These are phyloP conservation scores for Sebastolobus altivelis DNA, from an alignment of 2,797 vertebrate species.

Conservation along the genomic window DNA sequence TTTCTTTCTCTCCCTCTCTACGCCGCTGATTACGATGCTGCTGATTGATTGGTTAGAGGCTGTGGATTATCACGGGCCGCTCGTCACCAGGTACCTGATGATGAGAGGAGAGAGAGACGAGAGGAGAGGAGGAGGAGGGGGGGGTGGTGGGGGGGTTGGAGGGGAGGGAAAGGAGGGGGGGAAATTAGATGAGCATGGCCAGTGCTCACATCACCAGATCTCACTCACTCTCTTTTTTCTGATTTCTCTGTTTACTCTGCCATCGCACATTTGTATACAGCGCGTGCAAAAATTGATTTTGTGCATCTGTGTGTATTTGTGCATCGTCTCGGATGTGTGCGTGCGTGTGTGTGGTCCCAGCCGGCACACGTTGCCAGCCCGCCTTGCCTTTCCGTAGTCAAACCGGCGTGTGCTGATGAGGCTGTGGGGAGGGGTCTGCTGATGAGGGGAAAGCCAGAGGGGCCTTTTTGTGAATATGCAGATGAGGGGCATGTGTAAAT, in stretches of 20 bases:
- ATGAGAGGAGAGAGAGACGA: constrained; percentile 83
- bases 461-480: constrained; percentile 89
- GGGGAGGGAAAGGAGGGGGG: constrained; percentile 59
- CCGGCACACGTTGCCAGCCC: constrained; percentile 74
- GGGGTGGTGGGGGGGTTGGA: constrained; percentile 24
- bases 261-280: constrained; percentile 74
- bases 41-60: constrained; percentile 90
- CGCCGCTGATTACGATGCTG: constrained; percentile 87
- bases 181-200: constrained; percentile 82
- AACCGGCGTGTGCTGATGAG: constrained; percentile 86
- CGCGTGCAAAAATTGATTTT: constrained; percentile 73
- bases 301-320: constrained; percentile 71
- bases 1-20: constrained; percentile 80
- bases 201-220: constrained; percentile 76
- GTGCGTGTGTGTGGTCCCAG: constrained; percentile 76
- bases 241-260: constrained; percentile 78
- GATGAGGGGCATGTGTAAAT: constrained; percentile 86
- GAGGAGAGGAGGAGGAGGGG: constrained; percentile 53
- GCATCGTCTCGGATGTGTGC: constrained; percentile 39
- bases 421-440: constrained; percentile 82
- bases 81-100: constrained; percentile 89
- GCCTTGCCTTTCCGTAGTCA: constrained; percentile 74
- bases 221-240: constrained; percentile 75
- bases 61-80: constrained; percentile 87
- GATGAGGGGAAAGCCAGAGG: constrained; percentile 84